Evolutionary conservation across 2,797 vertebrate species (phyloP).

Genomic region (Rhynchonycteris naso): DNA sequence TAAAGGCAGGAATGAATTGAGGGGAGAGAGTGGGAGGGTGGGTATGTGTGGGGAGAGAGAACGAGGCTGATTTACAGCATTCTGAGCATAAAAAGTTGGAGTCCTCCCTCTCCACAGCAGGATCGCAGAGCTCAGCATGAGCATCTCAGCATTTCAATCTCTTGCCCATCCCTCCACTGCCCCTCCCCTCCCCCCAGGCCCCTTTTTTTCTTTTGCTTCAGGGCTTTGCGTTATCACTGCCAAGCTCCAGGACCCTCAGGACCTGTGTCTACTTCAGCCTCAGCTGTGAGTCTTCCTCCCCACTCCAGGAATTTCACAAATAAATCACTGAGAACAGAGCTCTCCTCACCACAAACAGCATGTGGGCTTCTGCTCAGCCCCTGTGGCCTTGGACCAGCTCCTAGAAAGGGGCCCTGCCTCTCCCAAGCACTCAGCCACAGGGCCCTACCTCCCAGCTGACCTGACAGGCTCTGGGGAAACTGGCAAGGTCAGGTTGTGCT

Average conservation of each 20-base stretch:
- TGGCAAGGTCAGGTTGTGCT: not conserved
- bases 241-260: not conserved
- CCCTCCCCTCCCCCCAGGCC: accelerated
- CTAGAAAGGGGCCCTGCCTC: constrained; percentile 32
- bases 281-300: not conserved
- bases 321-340: constrained; percentile 6
- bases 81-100: not conserved
- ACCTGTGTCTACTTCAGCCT: not conserved
- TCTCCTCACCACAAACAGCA: not conserved
- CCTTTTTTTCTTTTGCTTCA: not conserved
- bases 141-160: not conserved
- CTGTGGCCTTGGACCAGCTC: constrained; percentile 41
- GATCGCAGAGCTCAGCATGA: not conserved
- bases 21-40: not conserved
- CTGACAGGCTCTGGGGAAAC: too few relatives aligned
- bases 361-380: not conserved
- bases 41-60: not conserved
- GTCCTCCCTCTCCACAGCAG: not conserved
- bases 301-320: constrained; percentile 10
- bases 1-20: not conserved
- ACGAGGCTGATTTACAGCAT: not conserved
- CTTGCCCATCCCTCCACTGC: too few relatives aligned
- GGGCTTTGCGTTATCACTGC: not conserved
- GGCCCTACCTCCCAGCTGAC: not conserved
- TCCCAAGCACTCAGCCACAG: not conserved